Evolutionary conservation across 2,113 vertebrate species (phyloP).

Genomic region (Sinocyclocheilus anshuiensis): DNA sequence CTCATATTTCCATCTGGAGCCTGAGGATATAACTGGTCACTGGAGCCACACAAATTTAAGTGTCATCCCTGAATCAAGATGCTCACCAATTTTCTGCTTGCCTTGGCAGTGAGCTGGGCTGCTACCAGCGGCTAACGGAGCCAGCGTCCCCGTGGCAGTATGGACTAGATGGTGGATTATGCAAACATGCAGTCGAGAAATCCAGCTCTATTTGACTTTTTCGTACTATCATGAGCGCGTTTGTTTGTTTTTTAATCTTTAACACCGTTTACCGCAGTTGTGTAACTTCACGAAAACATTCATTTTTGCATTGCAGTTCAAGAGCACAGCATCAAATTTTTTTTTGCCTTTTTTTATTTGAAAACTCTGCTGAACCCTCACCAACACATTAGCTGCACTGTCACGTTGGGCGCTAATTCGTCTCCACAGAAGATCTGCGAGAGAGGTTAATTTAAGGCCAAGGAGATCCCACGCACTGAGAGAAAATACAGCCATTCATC

Average conservation of each 20-base stretch:
- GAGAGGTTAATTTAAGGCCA: slow-evolving; percentile 56
- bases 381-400: slow-evolving; percentile 46
- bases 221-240: neutral
- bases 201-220: neutral
- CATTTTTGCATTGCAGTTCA: slow-evolving; percentile 20
- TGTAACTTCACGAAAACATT: slow-evolving; percentile 4
- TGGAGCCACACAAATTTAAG: slow-evolving; percentile 53
- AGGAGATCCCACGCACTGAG: slow-evolving; percentile 41
- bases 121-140: slow-evolving; percentile 37
- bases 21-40: slow-evolving; percentile 44
- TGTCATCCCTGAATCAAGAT: slow-evolving; percentile 55
- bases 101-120: slow-evolving; percentile 49
- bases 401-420: slow-evolving; percentile 45
- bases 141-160: slow-evolving; percentile 34
- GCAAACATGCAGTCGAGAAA: neutral
- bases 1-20: slow-evolving; percentile 52
- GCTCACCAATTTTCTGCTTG: slow-evolving; percentile 61
- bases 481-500: slow-evolving; percentile 42
- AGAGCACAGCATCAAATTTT: neutral
- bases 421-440: slow-evolving; percentile 42
- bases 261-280: neutral
- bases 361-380: slow-evolving; percentile 40
- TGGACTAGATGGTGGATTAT: slow-evolving; percentile 13
- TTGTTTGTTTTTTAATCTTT: neutral
- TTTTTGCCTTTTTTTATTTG: slow-evolving; percentile 31